Conservation (phyloP, 2,113 vertebrate genomes). For the Riparia riparia region DNA sequence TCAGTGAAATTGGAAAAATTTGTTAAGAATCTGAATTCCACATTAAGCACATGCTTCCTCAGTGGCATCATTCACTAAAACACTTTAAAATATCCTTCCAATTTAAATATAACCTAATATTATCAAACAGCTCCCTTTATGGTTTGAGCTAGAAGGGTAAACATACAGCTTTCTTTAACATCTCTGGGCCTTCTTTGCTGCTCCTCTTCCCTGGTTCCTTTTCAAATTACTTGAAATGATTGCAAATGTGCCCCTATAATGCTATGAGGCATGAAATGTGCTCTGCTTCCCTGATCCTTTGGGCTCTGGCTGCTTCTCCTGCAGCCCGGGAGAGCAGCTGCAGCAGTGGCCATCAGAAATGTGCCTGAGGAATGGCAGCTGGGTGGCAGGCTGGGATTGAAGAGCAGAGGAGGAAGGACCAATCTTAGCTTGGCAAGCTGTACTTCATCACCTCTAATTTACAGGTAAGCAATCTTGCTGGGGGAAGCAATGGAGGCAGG, state of each 20-base stretch:
- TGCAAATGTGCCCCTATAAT: background rate
- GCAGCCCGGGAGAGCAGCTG: background rate
- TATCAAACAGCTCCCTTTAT: background rate
- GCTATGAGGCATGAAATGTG: fast-evolving
- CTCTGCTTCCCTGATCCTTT: background rate
- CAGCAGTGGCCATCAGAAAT: background rate
- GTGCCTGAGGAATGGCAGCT: background rate
- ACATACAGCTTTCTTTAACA: background rate
- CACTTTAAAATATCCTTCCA: background rate
- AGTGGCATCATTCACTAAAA: background rate
- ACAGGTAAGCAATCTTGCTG: background rate
- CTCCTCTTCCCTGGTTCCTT: background rate
- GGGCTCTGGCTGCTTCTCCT: background rate
- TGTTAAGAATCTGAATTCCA: background rate
- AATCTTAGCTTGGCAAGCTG: background rate
- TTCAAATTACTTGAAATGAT: background rate
- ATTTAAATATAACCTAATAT: background rate
- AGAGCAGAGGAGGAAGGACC: background rate
- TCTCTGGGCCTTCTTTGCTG: background rate
- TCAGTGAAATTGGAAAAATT: background rate
- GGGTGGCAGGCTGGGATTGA: background rate
- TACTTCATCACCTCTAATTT: background rate
- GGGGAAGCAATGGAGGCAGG: fast-evolving
- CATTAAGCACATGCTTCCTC: background rate
- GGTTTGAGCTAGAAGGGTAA: background rate